Percentiles rank a stretch among this genome's conserved stretches.
phyloP scores from a whole-genome alignment of 2,797 vertebrate species.

The Dryobates pubescens region DNA sequence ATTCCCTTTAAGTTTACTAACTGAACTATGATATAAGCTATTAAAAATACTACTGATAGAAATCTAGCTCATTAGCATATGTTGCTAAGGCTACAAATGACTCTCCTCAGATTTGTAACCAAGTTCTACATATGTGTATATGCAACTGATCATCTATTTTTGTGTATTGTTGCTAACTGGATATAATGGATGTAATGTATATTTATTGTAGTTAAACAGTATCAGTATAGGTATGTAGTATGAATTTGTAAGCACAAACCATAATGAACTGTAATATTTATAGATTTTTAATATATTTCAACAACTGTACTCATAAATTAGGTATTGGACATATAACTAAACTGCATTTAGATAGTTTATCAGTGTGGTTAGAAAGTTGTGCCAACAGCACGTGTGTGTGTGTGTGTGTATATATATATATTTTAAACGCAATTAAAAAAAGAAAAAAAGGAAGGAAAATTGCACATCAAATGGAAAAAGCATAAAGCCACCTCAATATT shows the following conservation, averaged over 20 bases:
- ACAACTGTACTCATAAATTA: not conserved
- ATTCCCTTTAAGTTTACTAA: not conserved
- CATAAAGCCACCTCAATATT: not conserved
- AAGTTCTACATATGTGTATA: not conserved
- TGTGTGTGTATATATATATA: too few species aligned
- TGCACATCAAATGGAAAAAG: not conserved
- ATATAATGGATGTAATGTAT: not conserved
- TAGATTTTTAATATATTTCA: not conserved
- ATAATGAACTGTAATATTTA: not conserved
- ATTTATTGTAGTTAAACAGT: not conserved
- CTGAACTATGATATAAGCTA: not conserved
- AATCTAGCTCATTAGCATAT: not conserved
- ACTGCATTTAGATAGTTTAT: not conserved
- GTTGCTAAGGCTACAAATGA: not conserved
- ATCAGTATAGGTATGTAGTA: not conserved
- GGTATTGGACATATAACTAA: not conserved
- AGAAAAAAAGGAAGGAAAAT: not conserved
- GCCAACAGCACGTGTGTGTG: not conserved
- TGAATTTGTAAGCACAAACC: not conserved
- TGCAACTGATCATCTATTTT: not conserved
- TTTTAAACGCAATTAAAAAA: not conserved
- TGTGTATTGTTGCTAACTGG: not conserved
- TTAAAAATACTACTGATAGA: slow-evolving; percentile 5
- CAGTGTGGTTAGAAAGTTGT: not conserved
- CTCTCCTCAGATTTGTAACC: not conserved